phyloP scores from a whole-genome alignment of 2,888 invertebrate species.

The Aphodius sticticus region DNA sequence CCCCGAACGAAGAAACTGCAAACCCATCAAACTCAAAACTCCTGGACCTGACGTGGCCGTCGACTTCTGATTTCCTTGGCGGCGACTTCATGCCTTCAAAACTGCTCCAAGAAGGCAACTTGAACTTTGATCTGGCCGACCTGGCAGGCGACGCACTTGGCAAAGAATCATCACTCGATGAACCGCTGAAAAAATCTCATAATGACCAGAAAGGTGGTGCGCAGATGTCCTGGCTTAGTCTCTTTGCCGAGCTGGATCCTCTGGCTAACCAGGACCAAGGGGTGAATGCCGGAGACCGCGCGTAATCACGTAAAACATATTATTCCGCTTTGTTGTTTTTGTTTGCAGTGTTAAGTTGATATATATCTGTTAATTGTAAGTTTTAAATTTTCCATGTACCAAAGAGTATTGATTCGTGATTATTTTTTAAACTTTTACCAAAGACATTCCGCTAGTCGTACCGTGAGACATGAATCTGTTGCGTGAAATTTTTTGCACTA shows the following conservation, averaged over 20 bases:
- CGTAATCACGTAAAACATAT: slow-evolving; percentile 34
- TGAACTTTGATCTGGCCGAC: slow-evolving; percentile 48
- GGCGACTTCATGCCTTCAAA: slow-evolving; percentile 58
- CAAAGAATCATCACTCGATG: slow-evolving; percentile 18
- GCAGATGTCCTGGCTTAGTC: slow-evolving; percentile 77
- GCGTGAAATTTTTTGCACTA: slow-evolving; percentile 32
- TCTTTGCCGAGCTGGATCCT: slow-evolving; percentile 94
- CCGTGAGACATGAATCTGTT: slow-evolving; percentile 19
- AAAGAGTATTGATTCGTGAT: slow-evolving; percentile 24
- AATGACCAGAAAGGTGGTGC: slow-evolving; percentile 50
- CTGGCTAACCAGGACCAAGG: slow-evolving; percentile 82
- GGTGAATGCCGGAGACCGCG: slow-evolving; percentile 38
- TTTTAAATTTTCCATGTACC: slow-evolving; percentile 28
- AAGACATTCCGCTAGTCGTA: slow-evolving; percentile 34
- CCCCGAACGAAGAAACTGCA: slow-evolving; percentile 38
- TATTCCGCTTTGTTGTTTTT: not conserved
- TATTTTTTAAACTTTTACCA: slow-evolving; percentile 28
- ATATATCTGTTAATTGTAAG: not conserved
- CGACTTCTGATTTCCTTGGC: slow-evolving; percentile 49
- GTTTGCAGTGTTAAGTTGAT: not conserved
- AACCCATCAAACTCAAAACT: slow-evolving; percentile 50
- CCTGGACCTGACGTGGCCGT: slow-evolving; percentile 53
- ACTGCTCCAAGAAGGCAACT: slow-evolving; percentile 55
- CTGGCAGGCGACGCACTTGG: slow-evolving; percentile 38
- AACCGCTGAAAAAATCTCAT: slow-evolving; percentile 48